These are phyloP conservation scores for Graptemys geographica DNA, from an alignment of 2,797 vertebrate species.

Conservation along the genomic window DNA sequence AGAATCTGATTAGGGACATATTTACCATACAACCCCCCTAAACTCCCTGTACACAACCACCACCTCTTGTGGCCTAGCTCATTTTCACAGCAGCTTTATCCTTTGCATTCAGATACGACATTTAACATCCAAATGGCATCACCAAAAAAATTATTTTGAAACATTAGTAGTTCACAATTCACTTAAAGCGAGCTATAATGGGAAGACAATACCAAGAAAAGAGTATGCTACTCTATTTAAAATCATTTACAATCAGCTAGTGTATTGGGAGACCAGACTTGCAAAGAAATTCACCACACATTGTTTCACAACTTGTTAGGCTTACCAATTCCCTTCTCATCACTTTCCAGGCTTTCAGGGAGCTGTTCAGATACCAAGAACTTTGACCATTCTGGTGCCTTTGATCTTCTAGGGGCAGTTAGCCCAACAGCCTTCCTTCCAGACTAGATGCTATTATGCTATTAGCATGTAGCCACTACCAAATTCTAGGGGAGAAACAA, in stretches of 20 bases:
- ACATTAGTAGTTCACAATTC: background rate
- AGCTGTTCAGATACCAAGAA: background rate
- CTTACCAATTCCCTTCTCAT: background rate
- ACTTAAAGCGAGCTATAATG: background rate
- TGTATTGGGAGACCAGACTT: background rate
- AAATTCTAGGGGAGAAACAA: background rate
- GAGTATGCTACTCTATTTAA: background rate
- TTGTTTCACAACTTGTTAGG: background rate
- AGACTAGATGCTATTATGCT: background rate
- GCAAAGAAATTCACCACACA: background rate
- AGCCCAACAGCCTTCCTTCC: background rate
- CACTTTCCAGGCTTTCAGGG: background rate
- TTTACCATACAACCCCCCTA: background rate
- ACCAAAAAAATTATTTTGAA: background rate
- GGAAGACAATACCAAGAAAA: background rate
- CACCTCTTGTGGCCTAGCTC: background rate
- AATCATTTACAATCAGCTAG: background rate
- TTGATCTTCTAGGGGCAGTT: rapidly evolving
- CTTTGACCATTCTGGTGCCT: background rate
- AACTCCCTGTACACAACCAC: background rate
- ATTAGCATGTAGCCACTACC: background rate
- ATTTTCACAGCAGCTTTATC: background rate
- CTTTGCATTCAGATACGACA: background rate
- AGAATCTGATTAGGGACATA: background rate
- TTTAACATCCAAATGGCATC: background rate